A percentile compares a stretch with the other conserved stretches of the same genome.
Conservation (phyloP, 1,140 invertebrate genomes). For the Rhagoletis zephyria region DNA sequence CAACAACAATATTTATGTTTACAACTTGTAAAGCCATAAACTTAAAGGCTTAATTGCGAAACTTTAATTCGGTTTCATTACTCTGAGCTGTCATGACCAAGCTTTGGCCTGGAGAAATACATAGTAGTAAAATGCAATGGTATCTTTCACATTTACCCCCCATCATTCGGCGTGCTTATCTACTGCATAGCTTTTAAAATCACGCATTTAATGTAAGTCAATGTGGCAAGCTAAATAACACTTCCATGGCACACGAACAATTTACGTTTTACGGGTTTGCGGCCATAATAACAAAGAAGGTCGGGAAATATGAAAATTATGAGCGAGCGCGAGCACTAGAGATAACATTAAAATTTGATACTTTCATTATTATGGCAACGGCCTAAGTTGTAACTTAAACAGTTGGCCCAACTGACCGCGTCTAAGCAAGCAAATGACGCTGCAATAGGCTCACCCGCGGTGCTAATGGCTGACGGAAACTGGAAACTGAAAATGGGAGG, state of each 20-base stretch:
- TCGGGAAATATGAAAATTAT: neutral
- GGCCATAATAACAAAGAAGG: neutral
- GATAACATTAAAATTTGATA: slow-evolving; percentile 51
- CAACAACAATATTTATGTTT: slow-evolving; percentile 44
- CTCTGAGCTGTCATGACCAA: neutral
- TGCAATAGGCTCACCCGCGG: neutral
- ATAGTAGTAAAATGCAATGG: slow-evolving; percentile 40
- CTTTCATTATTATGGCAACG: slow-evolving; percentile 44
- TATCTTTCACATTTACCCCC: neutral
- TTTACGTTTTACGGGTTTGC: slow-evolving; percentile 25
- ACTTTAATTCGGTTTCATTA: slow-evolving; percentile 51
- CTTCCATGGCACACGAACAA: neutral
- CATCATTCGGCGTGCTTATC: neutral
- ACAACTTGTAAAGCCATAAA: slow-evolving; percentile 54
- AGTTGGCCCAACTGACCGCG: neutral
- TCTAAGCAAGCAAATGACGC: neutral
- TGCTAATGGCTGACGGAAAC: neutral
- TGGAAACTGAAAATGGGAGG: too few relatives aligned
- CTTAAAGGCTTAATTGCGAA: slow-evolving; percentile 53
- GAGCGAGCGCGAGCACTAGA: neutral
- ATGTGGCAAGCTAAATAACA: neutral
- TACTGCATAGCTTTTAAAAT: neutral
- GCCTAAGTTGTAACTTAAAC: slow-evolving; percentile 24
- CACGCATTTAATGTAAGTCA: slow-evolving; percentile 39
- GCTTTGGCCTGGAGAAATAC: slow-evolving; percentile 20